Evolutionary conservation across 2,797 vertebrate genomes (phyloP).

Genomic region (Danio tinwini): DNA sequence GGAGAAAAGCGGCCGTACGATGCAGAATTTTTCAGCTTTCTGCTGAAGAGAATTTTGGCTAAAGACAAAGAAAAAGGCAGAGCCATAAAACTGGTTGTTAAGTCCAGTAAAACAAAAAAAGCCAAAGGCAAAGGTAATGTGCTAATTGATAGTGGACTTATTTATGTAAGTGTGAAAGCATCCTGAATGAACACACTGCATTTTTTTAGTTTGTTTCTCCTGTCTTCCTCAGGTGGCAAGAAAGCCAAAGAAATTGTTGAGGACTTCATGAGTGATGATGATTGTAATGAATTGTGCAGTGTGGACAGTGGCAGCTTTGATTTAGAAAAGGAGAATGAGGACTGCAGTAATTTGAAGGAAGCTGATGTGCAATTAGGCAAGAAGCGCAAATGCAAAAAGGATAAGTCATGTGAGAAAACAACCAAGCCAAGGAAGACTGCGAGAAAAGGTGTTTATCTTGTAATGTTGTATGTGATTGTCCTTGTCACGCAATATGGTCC

Average conservation of each 20-base stretch:
- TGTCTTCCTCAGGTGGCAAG: constrained; percentile 44
- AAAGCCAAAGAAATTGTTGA: constrained; percentile 68
- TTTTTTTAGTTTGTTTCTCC: too few relatives aligned
- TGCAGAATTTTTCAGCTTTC: constrained; percentile 89
- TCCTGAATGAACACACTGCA: too few relatives aligned
- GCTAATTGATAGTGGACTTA: too few relatives aligned
- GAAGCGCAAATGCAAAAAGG: constrained; percentile 72
- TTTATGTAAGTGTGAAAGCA: too few relatives aligned
- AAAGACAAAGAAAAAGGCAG: constrained; percentile 85
- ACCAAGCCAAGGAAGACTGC: constrained; percentile 13
- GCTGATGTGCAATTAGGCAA: constrained; percentile 64
- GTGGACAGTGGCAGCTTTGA: constrained; percentile 67
- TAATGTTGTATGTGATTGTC: neutral
- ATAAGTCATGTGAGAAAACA: constrained; percentile 39
- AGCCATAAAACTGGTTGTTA: constrained; percentile 76
- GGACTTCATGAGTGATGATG: constrained; percentile 22
- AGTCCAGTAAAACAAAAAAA: constrained; percentile 60
- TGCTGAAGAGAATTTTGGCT: constrained; percentile 88
- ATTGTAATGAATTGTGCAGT: constrained; percentile 64
- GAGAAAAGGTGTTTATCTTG: constrained; percentile 43
- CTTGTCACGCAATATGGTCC: too few relatives aligned
- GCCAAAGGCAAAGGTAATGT: constrained; percentile 73
- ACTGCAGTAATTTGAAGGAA: constrained; percentile 70
- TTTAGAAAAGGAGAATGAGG: constrained; percentile 86
- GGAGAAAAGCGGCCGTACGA: constrained; percentile 91